Base-by-base conservation (phyloP, 2,113 vertebrate genomes). In the Hyaena hyaena region DNA sequence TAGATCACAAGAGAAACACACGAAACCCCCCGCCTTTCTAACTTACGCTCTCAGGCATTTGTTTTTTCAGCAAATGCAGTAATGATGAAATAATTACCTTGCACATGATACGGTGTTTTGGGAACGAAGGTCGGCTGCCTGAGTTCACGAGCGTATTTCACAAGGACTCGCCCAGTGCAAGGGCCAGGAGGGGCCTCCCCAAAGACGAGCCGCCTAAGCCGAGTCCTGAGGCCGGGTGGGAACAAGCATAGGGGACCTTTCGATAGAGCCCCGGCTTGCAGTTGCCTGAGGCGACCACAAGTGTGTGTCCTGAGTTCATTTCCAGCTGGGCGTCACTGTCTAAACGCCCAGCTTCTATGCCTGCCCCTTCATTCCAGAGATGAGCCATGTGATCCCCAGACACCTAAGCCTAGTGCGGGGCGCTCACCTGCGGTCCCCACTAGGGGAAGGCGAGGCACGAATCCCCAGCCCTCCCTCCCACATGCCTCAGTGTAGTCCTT, bases 11-110 rank as follows among this genome's bases (percentile, higher is more conserved):
- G 63, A 92, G 45, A 74, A 23, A 83, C 9, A 31, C 26, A n/a
- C 21, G 76, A 73, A 91, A 86, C 21, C 17, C 69, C 63, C 9
- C 39, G 9, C 33, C 63, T 91, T 68, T 33, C 86, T 89, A 79
- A 28, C 76, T 86, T 61, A 58, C 1, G 4, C 73, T 58, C 35
- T 45, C 24, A 16, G 66, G 11, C 45, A 21, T n/a, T 58, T 65
- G 33, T 63, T 33, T 15, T 68, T 17, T 1, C 45, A 33, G 43
- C 33, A 58, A 79, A 82, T 86, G 23, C 17, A 82, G 65, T 33
- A 16, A 39, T 69, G 90, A 80, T 53, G 89, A 58, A 82, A 84
- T 90, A 76, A 88, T 48, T 43, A 61, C 76, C 43, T 33, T 71
- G 66, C 28, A 35, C 74, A 76, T 39, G 39, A 39, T 39, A 39